Percentiles rank a stretch among this genome's conserved stretches.
Evolutionary conservation across 2,797 vertebrate genomes (phyloP).

Genomic region (Lagodon rhomboides): DNA sequence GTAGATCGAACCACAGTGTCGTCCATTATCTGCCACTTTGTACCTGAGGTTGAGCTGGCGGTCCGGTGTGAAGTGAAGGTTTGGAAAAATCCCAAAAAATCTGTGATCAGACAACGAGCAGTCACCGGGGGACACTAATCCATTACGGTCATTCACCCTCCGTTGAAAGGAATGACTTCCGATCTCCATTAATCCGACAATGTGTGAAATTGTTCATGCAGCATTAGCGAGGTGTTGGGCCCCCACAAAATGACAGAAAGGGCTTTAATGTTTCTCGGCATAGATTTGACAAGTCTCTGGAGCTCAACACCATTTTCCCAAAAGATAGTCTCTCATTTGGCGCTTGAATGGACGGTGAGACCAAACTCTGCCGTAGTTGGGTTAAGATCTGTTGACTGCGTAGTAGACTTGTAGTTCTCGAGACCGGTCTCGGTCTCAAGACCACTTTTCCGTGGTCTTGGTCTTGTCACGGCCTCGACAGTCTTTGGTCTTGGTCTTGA

Average conservation of each 20-base stretch:
- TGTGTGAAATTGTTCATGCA: conserved; percentile 5
- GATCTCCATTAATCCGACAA: conserved; percentile 1
- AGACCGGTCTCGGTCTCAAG: no score
- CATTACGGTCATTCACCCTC: not conserved
- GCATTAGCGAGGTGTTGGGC: conserved; percentile 11
- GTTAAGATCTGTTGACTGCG: not conserved
- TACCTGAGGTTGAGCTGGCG: not conserved
- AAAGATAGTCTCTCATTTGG: conserved; percentile 3
- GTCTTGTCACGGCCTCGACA: no score
- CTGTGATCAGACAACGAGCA: no score
- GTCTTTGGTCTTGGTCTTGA: no score
- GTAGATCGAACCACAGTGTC: not conserved
- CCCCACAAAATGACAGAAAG: not conserved
- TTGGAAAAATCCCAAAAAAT: not conserved
- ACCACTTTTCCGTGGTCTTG: no score
- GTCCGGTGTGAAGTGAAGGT: not conserved
- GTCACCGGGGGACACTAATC: not conserved
- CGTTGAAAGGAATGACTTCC: not conserved
- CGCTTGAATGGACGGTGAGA: not conserved
- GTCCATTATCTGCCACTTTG: not conserved
- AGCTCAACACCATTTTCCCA: not conserved
- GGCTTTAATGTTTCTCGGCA: conserved; percentile 2
- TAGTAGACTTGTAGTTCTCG: no score
- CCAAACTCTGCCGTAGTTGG: not conserved
- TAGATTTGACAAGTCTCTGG: not conserved